Conservation (phyloP, 1,140 invertebrate species). For the Formica selysi region DNA sequence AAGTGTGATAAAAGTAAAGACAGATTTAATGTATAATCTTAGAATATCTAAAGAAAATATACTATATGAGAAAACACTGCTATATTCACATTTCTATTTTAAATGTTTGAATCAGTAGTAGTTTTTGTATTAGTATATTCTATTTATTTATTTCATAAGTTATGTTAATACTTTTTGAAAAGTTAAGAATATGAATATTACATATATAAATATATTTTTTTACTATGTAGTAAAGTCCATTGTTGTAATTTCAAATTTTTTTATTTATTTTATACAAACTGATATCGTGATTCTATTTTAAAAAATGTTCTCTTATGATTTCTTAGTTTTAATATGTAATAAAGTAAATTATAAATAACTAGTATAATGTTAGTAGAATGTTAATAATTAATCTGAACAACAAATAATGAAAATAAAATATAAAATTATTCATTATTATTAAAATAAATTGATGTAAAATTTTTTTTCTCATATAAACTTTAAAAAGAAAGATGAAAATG, state of each 20-base stretch:
- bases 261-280: neutral
- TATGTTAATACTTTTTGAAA: neutral
- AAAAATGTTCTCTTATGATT: neutral
- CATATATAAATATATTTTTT: neutral
- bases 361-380: neutral
- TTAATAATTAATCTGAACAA: no score
- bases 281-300: neutral
- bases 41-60: neutral
- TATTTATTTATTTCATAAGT: neutral
- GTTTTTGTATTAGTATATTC: neutral
- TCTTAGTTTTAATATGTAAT: neutral
- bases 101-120: neutral
- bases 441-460: no score
- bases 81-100: conserved; percentile 4
- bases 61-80: neutral
- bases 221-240: neutral
- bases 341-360: conserved; percentile 2
- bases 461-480: no score
- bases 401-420: neutral
- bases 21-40: no score
- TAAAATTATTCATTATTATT: neutral
- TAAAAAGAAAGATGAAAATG: no score
- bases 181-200: neutral
- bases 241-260: neutral
- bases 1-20: neutral